Percentiles rank a stretch among this genome's conserved stretches.
Evolutionary conservation across 1,140 invertebrate genomes (phyloP).

Genomic region (Sweltsa coloradensis): DNA sequence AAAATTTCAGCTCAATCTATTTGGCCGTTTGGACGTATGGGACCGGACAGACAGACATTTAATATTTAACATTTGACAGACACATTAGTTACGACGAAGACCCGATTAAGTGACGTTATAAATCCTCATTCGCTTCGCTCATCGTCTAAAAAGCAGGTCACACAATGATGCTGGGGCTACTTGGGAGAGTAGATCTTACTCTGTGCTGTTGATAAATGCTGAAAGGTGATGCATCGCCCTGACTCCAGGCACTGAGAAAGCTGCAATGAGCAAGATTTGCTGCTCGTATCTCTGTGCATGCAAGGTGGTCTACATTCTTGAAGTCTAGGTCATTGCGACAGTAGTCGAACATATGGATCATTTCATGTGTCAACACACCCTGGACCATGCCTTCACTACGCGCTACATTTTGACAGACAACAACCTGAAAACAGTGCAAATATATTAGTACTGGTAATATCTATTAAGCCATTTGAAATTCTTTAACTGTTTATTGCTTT

Average conservation of each 20-base stretch:
- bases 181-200: conserved; percentile 36
- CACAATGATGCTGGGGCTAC: background rate
- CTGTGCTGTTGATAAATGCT: conserved; percentile 60
- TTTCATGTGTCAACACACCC: conserved; percentile 77
- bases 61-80: too few species aligned
- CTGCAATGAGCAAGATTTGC: conserved; percentile 88
- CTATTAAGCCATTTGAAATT: conserved; percentile 7
- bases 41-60: too few species aligned
- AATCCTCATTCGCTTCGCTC: background rate
- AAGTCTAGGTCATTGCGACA: conserved; percentile 83
- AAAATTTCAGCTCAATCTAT: too few species aligned
- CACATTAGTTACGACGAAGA: background rate
- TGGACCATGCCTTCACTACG: conserved; percentile 49
- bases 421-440: conserved; percentile 46
- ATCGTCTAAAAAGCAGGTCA: background rate
- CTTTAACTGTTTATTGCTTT: background rate
- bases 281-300: conserved; percentile 87
- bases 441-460: conserved; percentile 6
- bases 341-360: conserved; percentile 95
- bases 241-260: conserved; percentile 61
- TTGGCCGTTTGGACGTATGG: too few species aligned
- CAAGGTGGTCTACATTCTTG: conserved; percentile 82
- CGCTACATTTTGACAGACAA: conserved; percentile 82
- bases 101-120: too few species aligned
- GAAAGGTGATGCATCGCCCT: conserved; percentile 62